Base-by-base conservation (phyloP, 1,140 invertebrate genomes). In the Cataglyphis hispanica region DNA sequence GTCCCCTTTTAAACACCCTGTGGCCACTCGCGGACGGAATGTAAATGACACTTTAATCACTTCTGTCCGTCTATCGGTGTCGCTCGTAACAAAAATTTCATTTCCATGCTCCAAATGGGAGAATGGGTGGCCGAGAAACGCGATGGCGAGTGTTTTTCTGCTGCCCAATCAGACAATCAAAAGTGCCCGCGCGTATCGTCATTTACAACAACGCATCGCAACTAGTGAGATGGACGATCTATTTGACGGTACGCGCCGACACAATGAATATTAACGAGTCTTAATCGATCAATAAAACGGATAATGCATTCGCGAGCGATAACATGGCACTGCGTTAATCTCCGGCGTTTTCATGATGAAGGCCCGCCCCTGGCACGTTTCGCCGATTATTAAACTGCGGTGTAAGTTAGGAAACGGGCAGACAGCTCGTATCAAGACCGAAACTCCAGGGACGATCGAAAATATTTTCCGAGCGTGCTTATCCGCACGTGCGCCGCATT, bases 401-500 rank as follows among this genome's bases (percentile, higher is more conserved):
- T 34, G 34, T 60, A 72, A 84, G 34, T 81, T 63, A 56, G 50
- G 58, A 60, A 74, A 74, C 58, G 46, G 13, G 31, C 27, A 31
- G 40, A 40, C 66, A 86, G 22, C 34, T 50, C 66, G 75, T 86
- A 64, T 83, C 84, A 40, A 46, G 77, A 67, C 60, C 66, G 53
- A 89, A 89, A 84, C 87, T 60, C 66, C 50, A 25, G 64, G 87
- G 83, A 84, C 74, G 75, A 69, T 90, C 88, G 80, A 89, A 90
- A 90, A 90, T 90, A 88, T 90, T 90, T 90, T 87, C 89, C 81
- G 64, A 61, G 81, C 89, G 86, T 84, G 76, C 86, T 87, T 87
- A 91, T 90, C 89, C 92, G 92, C 92, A 93, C 92, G 92, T 93
- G 92, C 92, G 88, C 86, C 88, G 91, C 86, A 91, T 91, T 89